Evolutionary conservation across 2,888 invertebrate genomes (phyloP).

Genomic region (Neoascia interrupta): DNA sequence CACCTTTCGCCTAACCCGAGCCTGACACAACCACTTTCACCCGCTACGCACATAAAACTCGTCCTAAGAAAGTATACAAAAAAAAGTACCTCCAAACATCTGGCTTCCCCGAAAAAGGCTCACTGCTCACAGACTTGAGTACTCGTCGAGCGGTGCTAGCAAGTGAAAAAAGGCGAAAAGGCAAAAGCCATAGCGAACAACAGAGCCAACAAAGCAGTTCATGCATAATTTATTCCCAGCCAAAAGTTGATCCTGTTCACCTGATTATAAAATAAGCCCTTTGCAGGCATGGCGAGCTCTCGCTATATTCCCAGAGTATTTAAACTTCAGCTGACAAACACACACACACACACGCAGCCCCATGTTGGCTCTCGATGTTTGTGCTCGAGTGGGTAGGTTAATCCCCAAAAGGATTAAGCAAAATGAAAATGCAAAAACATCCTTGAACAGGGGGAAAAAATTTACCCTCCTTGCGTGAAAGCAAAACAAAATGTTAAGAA

Average conservation of each 20-base stretch:
- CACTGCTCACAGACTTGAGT: too few species aligned
- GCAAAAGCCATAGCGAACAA: slow-evolving; percentile 37
- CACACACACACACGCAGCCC: background rate
- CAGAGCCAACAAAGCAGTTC: slow-evolving; percentile 55
- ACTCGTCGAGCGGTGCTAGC: too few species aligned
- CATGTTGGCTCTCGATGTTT: slow-evolving; percentile 23
- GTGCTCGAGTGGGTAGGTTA: slow-evolving; percentile 42
- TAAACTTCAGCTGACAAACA: slow-evolving; percentile 40
- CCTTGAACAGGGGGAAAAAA: background rate
- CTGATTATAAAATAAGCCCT: slow-evolving; percentile 68
- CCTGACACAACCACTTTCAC: background rate
- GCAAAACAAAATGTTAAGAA: slow-evolving; percentile 44
- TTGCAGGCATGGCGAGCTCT: slow-evolving; percentile 3
- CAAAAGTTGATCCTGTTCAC: slow-evolving; percentile 68
- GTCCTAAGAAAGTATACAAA: background rate
- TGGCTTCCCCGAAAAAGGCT: slow-evolving; percentile 23
- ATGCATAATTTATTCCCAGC: slow-evolving; percentile 68
- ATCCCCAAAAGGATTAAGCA: slow-evolving; percentile 67
- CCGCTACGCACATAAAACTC: slow-evolving; percentile 9
- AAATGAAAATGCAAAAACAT: slow-evolving; percentile 45
- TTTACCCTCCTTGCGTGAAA: background rate
- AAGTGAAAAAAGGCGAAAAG: slow-evolving; percentile 21
- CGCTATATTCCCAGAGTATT: slow-evolving; percentile 42
- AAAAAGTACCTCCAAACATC: background rate
- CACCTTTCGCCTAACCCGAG: slow-evolving; percentile 4